Conservation (phyloP, 2,888 invertebrate species). For the Calameuta filiformis region DNA sequence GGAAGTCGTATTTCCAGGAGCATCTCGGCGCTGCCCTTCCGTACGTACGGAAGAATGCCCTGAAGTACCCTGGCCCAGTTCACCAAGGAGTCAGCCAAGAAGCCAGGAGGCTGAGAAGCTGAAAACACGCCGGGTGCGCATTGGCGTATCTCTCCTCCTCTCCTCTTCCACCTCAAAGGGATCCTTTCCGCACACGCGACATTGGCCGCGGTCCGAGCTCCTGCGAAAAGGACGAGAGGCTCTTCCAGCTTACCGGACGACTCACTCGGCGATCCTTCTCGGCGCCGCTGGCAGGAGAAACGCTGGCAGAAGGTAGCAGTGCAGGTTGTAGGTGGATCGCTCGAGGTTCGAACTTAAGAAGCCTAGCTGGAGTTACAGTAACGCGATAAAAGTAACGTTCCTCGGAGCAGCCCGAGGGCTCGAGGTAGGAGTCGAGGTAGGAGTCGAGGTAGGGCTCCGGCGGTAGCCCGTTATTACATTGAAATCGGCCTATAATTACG, state of each 20-base stretch:
- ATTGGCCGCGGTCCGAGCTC: background rate
- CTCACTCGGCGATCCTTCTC: background rate
- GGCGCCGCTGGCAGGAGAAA: background rate
- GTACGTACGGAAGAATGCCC: no score
- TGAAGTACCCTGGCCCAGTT: no score
- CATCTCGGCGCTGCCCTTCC: no score
- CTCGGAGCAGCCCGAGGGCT: background rate
- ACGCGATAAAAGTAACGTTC: slow-evolving; percentile 3
- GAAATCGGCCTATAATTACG: background rate
- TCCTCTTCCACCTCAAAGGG: slow-evolving; percentile 11
- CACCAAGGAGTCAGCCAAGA: no score
- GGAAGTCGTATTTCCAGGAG: no score
- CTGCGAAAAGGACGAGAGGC: background rate
- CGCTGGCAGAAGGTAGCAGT: background rate
- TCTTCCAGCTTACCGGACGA: background rate
- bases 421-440: no score
- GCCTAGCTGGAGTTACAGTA: background rate
- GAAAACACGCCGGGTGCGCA: slow-evolving; percentile 10
- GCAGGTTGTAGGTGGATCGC: background rate
- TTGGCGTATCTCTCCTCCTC: slow-evolving; percentile 33
- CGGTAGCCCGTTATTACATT: slow-evolving; percentile 1
- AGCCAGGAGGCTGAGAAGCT: no score
- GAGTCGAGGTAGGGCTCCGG: background rate
- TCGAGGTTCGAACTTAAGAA: background rate
- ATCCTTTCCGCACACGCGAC: background rate